Conservation (phyloP, 2,888 invertebrate genomes). For the Adineta ricciae region DNA sequence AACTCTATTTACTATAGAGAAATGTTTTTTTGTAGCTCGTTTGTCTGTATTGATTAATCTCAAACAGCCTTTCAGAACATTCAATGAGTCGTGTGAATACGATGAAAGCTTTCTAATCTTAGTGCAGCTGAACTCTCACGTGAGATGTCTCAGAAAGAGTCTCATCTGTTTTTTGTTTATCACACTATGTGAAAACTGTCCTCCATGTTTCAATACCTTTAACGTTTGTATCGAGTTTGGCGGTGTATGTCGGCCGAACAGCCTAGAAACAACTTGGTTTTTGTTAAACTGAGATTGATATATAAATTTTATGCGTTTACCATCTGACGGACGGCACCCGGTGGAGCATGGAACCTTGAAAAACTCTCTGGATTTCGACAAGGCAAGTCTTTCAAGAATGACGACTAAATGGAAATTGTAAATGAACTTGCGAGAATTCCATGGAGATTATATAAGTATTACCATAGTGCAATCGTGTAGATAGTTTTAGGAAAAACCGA, state of each 20-base stretch:
- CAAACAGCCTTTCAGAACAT: too few relatives aligned
- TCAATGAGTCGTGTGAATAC: too few relatives aligned
- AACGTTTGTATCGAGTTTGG: not conserved
- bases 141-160: too few relatives aligned
- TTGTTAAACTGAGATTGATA: not conserved
- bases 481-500: too few relatives aligned
- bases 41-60: too few relatives aligned
- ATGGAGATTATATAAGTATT: not conserved
- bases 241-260: not conserved
- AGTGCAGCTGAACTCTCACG: too few relatives aligned
- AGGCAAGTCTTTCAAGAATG: not conserved
- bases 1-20: too few relatives aligned
- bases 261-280: not conserved
- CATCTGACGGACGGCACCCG: not conserved
- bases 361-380: not conserved
- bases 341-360: not conserved
- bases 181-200: not conserved
- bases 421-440: too few relatives aligned
- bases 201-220: not conserved
- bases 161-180: too few relatives aligned
- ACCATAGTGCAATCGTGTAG: not conserved
- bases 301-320: not conserved
- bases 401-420: not conserved
- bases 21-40: too few relatives aligned
- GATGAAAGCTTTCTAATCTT: too few relatives aligned